Base-by-base conservation (phyloP, 2,113 vertebrate genomes). In the Thinocorus orbignyianus region DNA sequence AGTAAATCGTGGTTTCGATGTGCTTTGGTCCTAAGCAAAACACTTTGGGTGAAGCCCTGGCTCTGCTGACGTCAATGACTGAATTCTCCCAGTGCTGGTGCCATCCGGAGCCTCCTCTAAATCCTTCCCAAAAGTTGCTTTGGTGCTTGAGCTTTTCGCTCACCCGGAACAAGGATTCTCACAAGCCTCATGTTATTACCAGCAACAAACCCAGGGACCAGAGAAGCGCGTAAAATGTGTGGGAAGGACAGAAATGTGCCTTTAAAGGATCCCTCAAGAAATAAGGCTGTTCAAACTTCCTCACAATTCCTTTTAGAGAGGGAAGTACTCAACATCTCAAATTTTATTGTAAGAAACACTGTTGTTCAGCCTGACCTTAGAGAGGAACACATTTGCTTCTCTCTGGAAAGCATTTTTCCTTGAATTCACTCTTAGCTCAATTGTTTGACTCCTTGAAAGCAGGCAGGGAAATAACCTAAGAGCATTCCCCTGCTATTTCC, bases 41-140 rank as follows among this genome's bases (percentile, higher is more conserved):
- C 30, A 12, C 42, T 91, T 61, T 2, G 76, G 72, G 87, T 46
- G 80, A 70, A 80, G 60, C 81, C 69, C 51, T 10, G 17, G 24
- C 35, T 46, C 60, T 54, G 39, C 70, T 92, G 88, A 92, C 51
- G 77, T 93, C 92, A 88, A 31, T 51, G 17, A 41, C 68, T 3
- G 0, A 84, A 49, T 62, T 88, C 80, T 88, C 82, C 41, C 1
- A 4, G 37, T 30, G 52, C 28, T 0, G 22, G 10, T 81, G 86
- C 58, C 60, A 18, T 9, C 68, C 81, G 8, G 58, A 80, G 46
- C 64, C 64, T 60, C 73, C 49, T 35, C 25, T 5, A 11, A 81
- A 19, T 41, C 84, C 48, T 95, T 68, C 81, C 93, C 78, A 26
- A 71, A 85, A 81, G 19, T 39, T 62, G 55, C 48, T 80, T 79